Conservation (phyloP, 2,797 vertebrate genomes). For the Eulemur albifrons region DNA sequence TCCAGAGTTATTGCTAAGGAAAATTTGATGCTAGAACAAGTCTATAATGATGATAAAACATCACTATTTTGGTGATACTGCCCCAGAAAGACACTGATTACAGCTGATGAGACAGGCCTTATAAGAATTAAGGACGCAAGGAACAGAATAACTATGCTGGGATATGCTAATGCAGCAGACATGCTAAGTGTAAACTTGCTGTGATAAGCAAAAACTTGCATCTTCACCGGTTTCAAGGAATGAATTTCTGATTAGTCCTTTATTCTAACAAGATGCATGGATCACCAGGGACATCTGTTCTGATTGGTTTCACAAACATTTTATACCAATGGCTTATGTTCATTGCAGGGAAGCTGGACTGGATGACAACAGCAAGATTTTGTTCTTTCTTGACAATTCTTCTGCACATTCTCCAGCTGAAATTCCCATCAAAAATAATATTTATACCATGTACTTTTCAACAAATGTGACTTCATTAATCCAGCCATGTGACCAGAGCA, state of each 20-base stretch:
- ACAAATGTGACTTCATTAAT: neutral
- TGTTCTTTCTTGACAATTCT: neutral
- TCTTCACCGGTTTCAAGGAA: neutral
- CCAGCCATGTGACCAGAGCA: neutral
- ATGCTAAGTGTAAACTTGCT: neutral
- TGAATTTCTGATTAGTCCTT: neutral
- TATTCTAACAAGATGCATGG: neutral
- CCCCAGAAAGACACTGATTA: neutral
- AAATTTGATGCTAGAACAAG: neutral
- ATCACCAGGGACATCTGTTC: neutral
- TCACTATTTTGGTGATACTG: neutral
- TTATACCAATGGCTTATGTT: neutral
- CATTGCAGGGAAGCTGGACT: neutral
- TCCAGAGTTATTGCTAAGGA: neutral
- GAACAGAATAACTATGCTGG: neutral
- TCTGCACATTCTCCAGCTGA: neutral
- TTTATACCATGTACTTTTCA: neutral
- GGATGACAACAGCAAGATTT: neutral
- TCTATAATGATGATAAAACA: neutral
- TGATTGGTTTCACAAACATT: neutral
- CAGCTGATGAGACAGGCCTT: neutral
- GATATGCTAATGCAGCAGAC: neutral
- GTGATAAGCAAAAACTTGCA: neutral
- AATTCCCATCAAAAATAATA: neutral
- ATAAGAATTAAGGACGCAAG: neutral